Conservation (phyloP, 2,113 vertebrate species). For the Mustela lutreola region DNA sequence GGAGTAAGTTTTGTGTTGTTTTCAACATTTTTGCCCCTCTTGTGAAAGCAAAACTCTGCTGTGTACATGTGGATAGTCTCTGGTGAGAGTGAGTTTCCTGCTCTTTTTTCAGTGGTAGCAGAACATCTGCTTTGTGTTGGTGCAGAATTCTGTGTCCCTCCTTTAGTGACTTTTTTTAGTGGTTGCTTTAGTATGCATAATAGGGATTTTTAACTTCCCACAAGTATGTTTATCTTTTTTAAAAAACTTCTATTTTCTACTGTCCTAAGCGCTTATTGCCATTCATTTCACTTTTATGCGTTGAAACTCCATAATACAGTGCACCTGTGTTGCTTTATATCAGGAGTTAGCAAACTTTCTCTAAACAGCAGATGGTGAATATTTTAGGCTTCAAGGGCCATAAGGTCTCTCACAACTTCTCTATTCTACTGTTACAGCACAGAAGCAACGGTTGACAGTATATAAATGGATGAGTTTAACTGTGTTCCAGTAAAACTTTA, state of each 20-base stretch:
- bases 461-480: neutral
- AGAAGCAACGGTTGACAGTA: neutral
- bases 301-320: neutral
- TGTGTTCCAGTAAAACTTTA: neutral
- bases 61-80: neutral
- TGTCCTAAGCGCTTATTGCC: neutral
- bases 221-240: neutral
- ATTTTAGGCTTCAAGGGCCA: neutral
- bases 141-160: neutral
- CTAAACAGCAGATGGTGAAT: neutral
- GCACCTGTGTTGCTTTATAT: constrained; percentile 13
- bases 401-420: neutral
- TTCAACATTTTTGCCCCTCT: neutral
- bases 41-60: neutral
- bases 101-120: neutral
- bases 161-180: neutral
- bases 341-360: neutral
- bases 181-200: neutral
- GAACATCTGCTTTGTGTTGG: neutral
- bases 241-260: neutral
- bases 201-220: neutral
- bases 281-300: neutral
- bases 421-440: neutral
- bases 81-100: neutral
- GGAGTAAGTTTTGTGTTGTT: neutral